Evolutionary conservation across 2,888 invertebrate species (phyloP), one percentile per base, ranked within the genome.

Genomic region (Merodon equestris): DNA sequence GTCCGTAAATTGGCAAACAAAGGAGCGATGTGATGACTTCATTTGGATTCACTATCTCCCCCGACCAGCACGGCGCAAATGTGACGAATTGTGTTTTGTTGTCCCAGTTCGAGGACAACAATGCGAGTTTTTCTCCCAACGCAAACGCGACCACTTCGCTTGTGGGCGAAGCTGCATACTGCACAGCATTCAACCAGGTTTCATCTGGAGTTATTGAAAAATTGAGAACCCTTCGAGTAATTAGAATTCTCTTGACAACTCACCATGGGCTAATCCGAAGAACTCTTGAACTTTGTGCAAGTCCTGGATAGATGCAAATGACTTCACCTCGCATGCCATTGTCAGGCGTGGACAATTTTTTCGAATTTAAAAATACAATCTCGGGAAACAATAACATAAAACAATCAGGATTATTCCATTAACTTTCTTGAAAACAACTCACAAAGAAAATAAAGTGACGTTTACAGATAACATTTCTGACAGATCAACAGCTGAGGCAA

Each of bases 141-240:
- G 92, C 93, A 75, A 95, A 86, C 0, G 91, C 93, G 81, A 95
- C 89, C 19, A 94, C 86, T 86, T 95, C 95, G 47, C 92, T 93
- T 45, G 92, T 91, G 1, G 95, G 94, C 10, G 94, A 94, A n/a
- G 93, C 86, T 0, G 94, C 92, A 81, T 93, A 87, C 70, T 91
- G 88, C 82, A 93, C 91, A 13, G 92, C 91, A 84, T 94, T 93
- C 12, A 95, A 87, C 92, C 95, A 95, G 82, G 91, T 91, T 70
- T 91, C 91, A 83, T 91, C 89, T 86, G 83, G 12, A 15, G 3
- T 14, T 17, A 58, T 17, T 12, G 5, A 13, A 0, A 1, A 9
- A 27, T 27, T 40, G 7, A 10, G 17, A 14, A 18, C n/a, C n/a
- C n/a, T n/a, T n/a, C n/a, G n/a, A n/a, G n/a, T n/a, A n/a, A n/a